Evolutionary conservation across 1,140 invertebrate species (phyloP).

Genomic region (Asbolus verrucosus): DNA sequence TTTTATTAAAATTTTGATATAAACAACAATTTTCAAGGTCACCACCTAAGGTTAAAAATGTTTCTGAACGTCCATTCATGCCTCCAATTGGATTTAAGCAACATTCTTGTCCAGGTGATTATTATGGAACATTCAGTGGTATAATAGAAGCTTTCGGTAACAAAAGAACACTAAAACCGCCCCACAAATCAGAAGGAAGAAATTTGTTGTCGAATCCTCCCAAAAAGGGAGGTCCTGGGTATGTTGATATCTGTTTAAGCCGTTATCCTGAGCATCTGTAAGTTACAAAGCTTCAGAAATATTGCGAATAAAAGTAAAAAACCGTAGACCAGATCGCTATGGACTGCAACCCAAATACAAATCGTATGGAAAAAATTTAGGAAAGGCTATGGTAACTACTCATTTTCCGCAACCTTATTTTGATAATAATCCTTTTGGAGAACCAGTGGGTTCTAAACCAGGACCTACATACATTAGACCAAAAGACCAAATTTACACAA

Average conservation of each 20-base stretch:
- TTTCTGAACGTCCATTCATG: slow-evolving; percentile 53
- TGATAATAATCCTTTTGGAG: slow-evolving; percentile 58
- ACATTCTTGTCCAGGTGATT: slow-evolving; percentile 61
- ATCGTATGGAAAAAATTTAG: slow-evolving; percentile 50
- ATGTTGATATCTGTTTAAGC: slow-evolving; percentile 60
- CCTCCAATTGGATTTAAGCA: slow-evolving; percentile 54
- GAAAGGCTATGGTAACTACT: slow-evolving; percentile 53
- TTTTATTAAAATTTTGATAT: not conserved
- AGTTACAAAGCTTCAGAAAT: slow-evolving; percentile 56
- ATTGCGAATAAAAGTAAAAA: no score
- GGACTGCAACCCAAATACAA: slow-evolving; percentile 56
- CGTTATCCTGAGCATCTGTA: slow-evolving; percentile 62
- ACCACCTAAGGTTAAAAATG: slow-evolving; percentile 50
- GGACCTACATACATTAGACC: slow-evolving; percentile 56
- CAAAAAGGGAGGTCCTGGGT: slow-evolving; percentile 62
- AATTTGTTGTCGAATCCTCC: slow-evolving; percentile 59
- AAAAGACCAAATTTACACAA: slow-evolving; percentile 47
- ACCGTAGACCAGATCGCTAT: slow-evolving; percentile 57
- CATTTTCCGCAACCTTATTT: slow-evolving; percentile 58
- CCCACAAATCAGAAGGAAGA: slow-evolving; percentile 7
- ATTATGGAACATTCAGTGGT: slow-evolving; percentile 61
- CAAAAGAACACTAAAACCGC: slow-evolving; percentile 43
- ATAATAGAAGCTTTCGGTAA: slow-evolving; percentile 57
- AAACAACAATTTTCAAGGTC: slow-evolving; percentile 1
- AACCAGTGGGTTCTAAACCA: slow-evolving; percentile 53